These are phyloP conservation scores for Chauna torquata DNA, from an alignment of 2,113 vertebrate genomes.

Conservation along the genomic window DNA sequence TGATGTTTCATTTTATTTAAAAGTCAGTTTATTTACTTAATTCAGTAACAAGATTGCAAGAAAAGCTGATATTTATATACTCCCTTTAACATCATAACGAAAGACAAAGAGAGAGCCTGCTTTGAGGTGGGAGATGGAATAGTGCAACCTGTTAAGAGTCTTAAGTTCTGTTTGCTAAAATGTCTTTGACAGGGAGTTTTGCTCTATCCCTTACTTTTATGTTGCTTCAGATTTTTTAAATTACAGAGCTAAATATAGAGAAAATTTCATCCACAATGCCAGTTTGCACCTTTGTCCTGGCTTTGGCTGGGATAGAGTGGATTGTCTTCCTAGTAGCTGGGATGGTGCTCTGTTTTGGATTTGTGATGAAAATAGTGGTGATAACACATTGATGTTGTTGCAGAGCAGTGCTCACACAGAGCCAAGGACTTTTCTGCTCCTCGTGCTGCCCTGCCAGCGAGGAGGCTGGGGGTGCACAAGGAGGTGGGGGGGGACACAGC, in stretches of 20 bases:
- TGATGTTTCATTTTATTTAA: background rate
- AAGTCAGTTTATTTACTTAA: background rate
- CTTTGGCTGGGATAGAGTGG: no score
- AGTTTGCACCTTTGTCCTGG: background rate
- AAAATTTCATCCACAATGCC: background rate
- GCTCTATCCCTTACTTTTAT: background rate
- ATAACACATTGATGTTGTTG: no score
- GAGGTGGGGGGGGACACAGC: no score
- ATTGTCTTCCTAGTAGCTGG: no score
- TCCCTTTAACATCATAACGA: background rate
- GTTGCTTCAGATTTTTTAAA: background rate
- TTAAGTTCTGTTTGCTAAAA: background rate
- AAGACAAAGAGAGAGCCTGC: background rate
- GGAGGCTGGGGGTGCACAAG: no score
- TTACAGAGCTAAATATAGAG: background rate
- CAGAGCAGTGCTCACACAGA: no score
- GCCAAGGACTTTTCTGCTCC: no score
- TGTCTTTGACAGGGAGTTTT: background rate
- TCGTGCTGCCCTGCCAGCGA: no score
- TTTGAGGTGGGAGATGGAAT: background rate
- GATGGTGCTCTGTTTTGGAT: no score
- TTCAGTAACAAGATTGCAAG: background rate
- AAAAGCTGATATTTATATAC: background rate
- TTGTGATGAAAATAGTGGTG: no score
- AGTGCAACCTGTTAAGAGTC: background rate